phyloP scores from a whole-genome alignment of 1,140 invertebrate genomes.

The Diabrotica virgifera region DNA sequence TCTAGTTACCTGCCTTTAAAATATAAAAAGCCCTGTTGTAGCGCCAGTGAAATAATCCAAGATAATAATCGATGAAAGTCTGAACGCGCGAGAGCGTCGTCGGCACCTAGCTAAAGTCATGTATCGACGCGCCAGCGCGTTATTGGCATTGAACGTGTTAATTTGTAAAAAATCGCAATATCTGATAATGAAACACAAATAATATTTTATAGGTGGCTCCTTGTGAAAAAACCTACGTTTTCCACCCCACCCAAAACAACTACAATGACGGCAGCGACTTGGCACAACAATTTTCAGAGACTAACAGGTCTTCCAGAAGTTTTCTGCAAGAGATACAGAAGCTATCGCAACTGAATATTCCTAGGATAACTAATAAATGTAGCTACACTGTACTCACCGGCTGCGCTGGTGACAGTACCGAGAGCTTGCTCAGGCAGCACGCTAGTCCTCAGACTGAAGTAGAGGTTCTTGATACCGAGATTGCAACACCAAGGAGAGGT shows the following conservation, averaged over 20 bases:
- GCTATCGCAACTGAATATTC: constrained; percentile 69
- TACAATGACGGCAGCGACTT: constrained; percentile 44
- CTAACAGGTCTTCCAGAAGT: constrained; percentile 30
- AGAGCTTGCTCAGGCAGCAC: constrained; percentile 55
- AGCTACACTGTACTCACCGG: constrained; percentile 67
- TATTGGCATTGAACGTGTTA: no score
- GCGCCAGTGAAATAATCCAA: no score
- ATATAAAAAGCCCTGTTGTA: no score
- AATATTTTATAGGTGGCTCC: constrained; percentile 32
- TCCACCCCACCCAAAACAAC: constrained; percentile 47
- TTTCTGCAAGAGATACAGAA: constrained; percentile 65
- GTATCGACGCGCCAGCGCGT: no score
- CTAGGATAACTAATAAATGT: constrained; percentile 64
- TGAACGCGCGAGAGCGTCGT: no score
- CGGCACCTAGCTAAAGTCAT: no score
- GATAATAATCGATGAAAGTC: no score
- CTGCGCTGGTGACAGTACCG: constrained; percentile 63
- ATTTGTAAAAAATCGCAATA: not conserved
- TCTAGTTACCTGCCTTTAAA: no score
- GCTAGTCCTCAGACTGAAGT: constrained; percentile 33
- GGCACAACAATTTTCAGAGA: constrained; percentile 31
- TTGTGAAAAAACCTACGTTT: constrained; percentile 49
- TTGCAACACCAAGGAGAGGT: constrained; percentile 41
- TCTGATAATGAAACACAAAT: not conserved
- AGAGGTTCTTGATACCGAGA: constrained; percentile 34